phyloP scores from a whole-genome alignment of 2,113 vertebrate species.

The Ascaphus truei region DNA sequence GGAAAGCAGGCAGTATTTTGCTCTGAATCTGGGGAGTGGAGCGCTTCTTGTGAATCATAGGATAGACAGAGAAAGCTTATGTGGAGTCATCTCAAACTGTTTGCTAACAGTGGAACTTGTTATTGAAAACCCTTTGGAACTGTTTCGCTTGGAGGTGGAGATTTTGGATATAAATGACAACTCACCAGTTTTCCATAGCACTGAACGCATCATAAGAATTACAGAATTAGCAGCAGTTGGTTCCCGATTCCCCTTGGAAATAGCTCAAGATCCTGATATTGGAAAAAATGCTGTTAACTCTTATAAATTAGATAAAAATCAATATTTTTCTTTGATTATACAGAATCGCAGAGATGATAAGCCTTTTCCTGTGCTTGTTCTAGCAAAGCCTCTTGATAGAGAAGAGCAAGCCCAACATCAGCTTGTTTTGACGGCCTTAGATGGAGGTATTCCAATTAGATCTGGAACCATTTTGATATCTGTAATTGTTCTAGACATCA shows the following conservation, averaged over 20 bases:
- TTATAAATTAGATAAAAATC: constrained; percentile 63
- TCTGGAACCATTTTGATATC: constrained; percentile 44
- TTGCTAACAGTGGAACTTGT: constrained; percentile 61
- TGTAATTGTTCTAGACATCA: constrained; percentile 23
- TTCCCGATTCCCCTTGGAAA: constrained; percentile 65
- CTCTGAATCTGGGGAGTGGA: constrained; percentile 43
- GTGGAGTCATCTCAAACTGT: constrained; percentile 45
- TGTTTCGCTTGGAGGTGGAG: constrained; percentile 61
- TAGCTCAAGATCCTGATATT: constrained; percentile 69
- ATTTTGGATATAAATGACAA: constrained; percentile 80
- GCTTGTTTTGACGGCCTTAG: constrained; percentile 50
- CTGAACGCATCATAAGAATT: constrained; percentile 67
- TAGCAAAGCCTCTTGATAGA: constrained; percentile 57
- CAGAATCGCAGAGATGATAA: constrained; percentile 57
- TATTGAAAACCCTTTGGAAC: constrained; percentile 56
- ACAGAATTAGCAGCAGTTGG: constrained; percentile 64
- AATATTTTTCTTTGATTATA: constrained; percentile 68
- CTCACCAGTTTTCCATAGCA: constrained; percentile 66
- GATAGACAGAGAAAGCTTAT: constrained; percentile 56
- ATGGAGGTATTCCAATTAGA: constrained; percentile 43
- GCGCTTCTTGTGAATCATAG: constrained; percentile 52
- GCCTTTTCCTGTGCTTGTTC: constrained; percentile 67
- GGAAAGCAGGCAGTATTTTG: constrained; percentile 42
- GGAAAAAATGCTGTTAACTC: constrained; percentile 64
- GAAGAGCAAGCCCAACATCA: constrained; percentile 47